phyloP scores from a whole-genome alignment of 2,797 vertebrate species.

The Gouania willdenowi region DNA sequence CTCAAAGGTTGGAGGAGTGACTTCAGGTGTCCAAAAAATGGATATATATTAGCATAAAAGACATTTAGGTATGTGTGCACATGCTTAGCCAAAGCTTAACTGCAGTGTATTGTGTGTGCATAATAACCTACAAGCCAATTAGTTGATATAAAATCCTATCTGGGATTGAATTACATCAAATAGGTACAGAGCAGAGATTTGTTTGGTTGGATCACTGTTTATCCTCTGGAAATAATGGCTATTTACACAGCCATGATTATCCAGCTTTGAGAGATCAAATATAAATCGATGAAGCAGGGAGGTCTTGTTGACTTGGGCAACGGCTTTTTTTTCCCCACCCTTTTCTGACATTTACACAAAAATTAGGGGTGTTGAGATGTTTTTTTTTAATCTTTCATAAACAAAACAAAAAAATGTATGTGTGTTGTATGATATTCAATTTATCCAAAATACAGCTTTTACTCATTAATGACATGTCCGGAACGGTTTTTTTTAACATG shows the following conservation, averaged over 20 bases:
- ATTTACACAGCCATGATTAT: conserved; percentile 88
- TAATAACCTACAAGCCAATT: conserved; percentile 55
- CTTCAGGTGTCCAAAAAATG: neutral
- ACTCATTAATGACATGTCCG: too few relatives aligned
- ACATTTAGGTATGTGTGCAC: neutral
- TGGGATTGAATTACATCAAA: conserved; percentile 67
- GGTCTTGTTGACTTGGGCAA: conserved; percentile 49
- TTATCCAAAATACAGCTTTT: too few relatives aligned
- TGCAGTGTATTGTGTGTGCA: conserved; percentile 20
- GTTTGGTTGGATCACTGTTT: conserved; percentile 64
- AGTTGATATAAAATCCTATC: conserved; percentile 63
- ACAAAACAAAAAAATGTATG: neutral
- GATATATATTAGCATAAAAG: conserved; percentile 4
- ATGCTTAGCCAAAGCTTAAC: conserved; percentile 17
- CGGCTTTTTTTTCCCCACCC: conserved; percentile 3
- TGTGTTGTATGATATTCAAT: too few relatives aligned
- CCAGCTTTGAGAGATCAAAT: conserved; percentile 83
- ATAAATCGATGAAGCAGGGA: conserved; percentile 79
- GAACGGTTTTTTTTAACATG: too few relatives aligned
- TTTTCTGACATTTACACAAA: conserved; percentile 8
- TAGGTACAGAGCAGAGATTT: conserved; percentile 56
- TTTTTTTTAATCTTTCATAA: conserved; percentile 2
- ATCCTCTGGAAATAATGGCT: conserved; percentile 78
- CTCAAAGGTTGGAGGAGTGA: neutral
- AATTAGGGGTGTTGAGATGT: neutral